Evolutionary conservation across 2,113 vertebrate species (phyloP).

Genomic region (Poecilia latipinna): DNA sequence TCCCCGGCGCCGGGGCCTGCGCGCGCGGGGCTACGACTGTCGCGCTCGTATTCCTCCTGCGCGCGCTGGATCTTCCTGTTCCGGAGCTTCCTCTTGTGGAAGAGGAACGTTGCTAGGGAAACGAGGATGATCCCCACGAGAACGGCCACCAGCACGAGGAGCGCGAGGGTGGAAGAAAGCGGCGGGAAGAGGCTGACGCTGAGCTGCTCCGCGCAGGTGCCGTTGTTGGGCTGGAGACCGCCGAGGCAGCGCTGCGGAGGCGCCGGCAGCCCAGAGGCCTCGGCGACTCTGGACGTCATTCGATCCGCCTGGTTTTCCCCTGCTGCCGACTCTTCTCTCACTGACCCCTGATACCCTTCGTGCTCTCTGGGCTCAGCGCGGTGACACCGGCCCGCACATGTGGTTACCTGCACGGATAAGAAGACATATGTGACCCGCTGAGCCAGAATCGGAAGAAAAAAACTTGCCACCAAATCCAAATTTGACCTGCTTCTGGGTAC

Average conservation of each 20-base stretch:
- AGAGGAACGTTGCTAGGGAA: conserved; percentile 93
- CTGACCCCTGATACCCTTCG: conserved; percentile 51
- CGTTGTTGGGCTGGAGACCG: conserved; percentile 77
- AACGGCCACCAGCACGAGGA: conserved; percentile 91
- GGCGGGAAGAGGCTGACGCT: conserved; percentile 88
- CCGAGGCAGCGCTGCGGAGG: conserved; percentile 86
- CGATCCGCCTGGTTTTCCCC: conserved; percentile 55
- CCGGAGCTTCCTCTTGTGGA: conserved; percentile 96
- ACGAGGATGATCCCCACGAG: conserved; percentile 92
- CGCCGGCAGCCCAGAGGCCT: conserved; percentile 86
- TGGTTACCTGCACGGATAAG: conserved; percentile 69
- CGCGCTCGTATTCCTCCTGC: conserved; percentile 96
- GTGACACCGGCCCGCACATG: conserved; percentile 72
- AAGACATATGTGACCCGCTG: conserved; percentile 46
- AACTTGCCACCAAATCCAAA: conserved; percentile 20
- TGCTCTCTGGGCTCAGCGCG: conserved; percentile 66
- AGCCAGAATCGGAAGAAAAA: conserved; percentile 20
- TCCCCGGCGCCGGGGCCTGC: conserved; percentile 45
- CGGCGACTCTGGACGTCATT: conserved; percentile 88
- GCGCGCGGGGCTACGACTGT: conserved; percentile 85
- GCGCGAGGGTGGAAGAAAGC: conserved; percentile 93
- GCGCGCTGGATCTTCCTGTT: conserved; percentile 95
- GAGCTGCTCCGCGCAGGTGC: conserved; percentile 90
- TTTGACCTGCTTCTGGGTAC: background rate
- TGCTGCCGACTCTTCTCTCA: conserved; percentile 29